phyloP scores from a whole-genome alignment of 2,113 vertebrate species.

The Myiagra hebetior region DNA sequence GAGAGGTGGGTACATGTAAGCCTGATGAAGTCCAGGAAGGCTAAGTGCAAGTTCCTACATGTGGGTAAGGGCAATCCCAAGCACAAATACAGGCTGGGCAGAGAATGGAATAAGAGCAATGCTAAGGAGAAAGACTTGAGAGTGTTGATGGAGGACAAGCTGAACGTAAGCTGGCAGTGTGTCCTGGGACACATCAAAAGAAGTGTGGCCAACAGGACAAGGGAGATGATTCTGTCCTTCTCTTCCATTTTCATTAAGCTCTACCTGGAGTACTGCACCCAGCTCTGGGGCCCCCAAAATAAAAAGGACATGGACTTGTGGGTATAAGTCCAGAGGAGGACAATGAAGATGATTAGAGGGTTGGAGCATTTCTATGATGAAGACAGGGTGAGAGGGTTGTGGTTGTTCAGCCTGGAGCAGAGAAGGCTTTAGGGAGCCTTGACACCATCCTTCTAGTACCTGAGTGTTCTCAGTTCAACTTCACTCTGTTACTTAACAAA shows the following conservation, averaged over 20 bases:
- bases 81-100: neutral
- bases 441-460: too few relatives aligned
- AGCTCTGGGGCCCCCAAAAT: neutral
- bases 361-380: neutral
- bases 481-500: neutral
- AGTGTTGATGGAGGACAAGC: too few relatives aligned
- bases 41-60: neutral
- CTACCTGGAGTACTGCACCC: neutral
- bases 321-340: neutral
- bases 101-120: neutral
- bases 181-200: neutral
- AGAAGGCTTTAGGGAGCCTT: neutral
- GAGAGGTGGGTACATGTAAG: neutral
- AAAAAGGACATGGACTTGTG: neutral
- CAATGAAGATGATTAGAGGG: too few relatives aligned
- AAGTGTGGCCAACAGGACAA: neutral
- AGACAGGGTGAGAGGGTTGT: neutral
- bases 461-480: neutral
- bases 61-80: neutral
- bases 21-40: too few relatives aligned
- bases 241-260: too few relatives aligned
- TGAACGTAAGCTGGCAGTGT: neutral
- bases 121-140: neutral
- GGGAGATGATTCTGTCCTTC: neutral
- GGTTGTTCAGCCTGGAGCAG: neutral